These are phyloP conservation scores for Macroteleia sp. DNA, from an alignment of 2,888 invertebrate genomes.

Conservation along the genomic window DNA sequence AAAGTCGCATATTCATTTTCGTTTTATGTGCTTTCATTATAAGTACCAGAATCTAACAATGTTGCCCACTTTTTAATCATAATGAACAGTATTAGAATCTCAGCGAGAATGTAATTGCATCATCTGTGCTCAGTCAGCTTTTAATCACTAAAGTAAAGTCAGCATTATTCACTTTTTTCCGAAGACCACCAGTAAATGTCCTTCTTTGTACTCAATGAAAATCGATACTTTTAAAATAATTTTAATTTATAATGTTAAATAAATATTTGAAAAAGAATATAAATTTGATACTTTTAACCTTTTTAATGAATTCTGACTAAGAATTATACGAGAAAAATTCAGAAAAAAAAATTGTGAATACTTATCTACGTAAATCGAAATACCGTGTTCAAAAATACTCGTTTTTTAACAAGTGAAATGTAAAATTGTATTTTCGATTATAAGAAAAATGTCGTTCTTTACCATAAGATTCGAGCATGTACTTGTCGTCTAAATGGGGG, in stretches of 20 bases:
- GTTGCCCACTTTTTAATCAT: conserved; percentile 19
- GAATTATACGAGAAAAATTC: no score
- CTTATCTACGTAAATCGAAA: conserved; percentile 2
- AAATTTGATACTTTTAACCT: no score
- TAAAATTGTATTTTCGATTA: conserved; percentile 17
- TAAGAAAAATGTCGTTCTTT: neutral
- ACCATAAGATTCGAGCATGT: neutral
- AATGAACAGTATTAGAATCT: conserved; percentile 23
- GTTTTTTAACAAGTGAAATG: conserved; percentile 2
- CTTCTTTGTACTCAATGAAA: neutral
- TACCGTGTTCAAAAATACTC: neutral
- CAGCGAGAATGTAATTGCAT: neutral
- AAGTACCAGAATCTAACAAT: conserved; percentile 9
- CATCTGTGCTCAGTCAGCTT: conserved; percentile 8
- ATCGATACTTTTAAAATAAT: neutral
- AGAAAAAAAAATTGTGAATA: neutral
- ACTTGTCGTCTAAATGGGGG: neutral
- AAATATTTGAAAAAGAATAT: no score
- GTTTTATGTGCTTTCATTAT: neutral
- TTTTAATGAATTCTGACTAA: conserved; percentile 1
- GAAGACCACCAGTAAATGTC: neutral
- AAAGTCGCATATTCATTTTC: no score
- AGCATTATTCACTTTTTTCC: neutral
- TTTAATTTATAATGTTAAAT: neutral
- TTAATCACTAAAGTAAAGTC: neutral